Evolutionary conservation across 2,888 invertebrate genomes (phyloP), one percentile per base, ranked within the genome.

Genomic region (Ctena decussata): DNA sequence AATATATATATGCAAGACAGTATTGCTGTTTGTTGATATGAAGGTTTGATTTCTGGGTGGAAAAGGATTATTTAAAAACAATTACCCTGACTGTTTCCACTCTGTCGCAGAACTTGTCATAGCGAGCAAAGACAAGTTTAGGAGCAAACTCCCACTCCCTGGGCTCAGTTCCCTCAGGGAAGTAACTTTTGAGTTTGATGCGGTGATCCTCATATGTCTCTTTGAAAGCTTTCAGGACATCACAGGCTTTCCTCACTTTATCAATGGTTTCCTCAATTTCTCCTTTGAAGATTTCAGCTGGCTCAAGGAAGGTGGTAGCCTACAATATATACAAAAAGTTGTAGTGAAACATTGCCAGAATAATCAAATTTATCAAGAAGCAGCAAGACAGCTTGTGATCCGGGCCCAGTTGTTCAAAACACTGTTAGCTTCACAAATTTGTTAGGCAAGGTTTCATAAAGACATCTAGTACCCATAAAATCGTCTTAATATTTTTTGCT

Each of bases 241-340:
- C 89, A 77, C 92, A 84, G 24, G 96, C 93, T 78, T 92, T 93
- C 30, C 92, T 96, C 18, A 99, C 97, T 86, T 98, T 97, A 95
- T 97, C 98, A 95, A 98, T 97, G 0, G 98, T 98, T 96, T 99
- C 99, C 94, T 98, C 98, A 60, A 98, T 98, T 92, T 99, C 99
- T 91, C 98, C 98, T 95, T 99, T 99, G 95, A 99, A 99, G 84
- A 99, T 97, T 0, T 99, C 98, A 2, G 97, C 97, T 0, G 99
- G 98, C 94, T 99, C 99, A 91, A 99, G 96, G 96, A 98, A 99
- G 93, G 97, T 97, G 94, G 98, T 97, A 0, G 98, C 98, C 98
- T 98, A 93, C 80, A 96, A 97, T 86, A 39, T 41, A 65, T 27
- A 24, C 15, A n/a, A 46, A n/a, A n/a, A n/a, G n/a, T n/a, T n/a